These are phyloP conservation scores for Thrips palmi DNA, from an alignment of 1,140 invertebrate genomes.

Conservation along the genomic window DNA sequence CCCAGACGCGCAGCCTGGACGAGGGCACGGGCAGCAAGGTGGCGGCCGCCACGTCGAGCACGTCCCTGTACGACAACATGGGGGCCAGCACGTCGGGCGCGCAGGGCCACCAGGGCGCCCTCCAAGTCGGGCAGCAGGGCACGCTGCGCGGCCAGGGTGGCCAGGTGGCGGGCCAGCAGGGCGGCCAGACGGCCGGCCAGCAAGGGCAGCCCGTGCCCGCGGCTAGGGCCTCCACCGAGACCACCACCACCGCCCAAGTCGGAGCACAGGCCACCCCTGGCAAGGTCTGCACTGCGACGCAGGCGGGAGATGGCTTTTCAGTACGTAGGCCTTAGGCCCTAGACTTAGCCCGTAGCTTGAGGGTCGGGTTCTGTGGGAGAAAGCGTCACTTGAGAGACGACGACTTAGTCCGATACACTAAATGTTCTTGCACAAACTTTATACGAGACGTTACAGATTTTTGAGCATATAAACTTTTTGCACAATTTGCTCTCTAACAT, in stretches of 20 bases:
- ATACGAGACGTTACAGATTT: too few species aligned
- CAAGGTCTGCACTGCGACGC: slow-evolving; percentile 15
- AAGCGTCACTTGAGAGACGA: too few species aligned
- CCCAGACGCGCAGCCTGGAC: slow-evolving; percentile 36
- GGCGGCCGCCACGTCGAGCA: slow-evolving; percentile 62
- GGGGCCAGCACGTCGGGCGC: slow-evolving; percentile 29
- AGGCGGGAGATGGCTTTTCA: too few species aligned
- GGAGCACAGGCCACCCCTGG: slow-evolving; percentile 20
- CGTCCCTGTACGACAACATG: slow-evolving; percentile 80
- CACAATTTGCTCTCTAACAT: too few species aligned
- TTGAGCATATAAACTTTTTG: too few species aligned
- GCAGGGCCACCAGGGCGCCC: slow-evolving; percentile 26
- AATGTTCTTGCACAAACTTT: too few species aligned
- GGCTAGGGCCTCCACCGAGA: not conserved
- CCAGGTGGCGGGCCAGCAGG: not conserved
- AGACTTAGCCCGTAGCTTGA: too few species aligned
- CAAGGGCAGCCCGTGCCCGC: slow-evolving; percentile 15
- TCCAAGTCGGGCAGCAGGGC: not conserved
- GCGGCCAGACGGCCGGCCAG: not conserved
- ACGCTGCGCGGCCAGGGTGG: not conserved
- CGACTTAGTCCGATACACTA: too few species aligned
- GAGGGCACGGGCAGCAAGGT: slow-evolving; percentile 41
- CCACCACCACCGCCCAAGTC: slow-evolving; percentile 1
- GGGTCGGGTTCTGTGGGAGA: too few species aligned
- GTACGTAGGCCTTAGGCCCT: too few species aligned